Conservation (phyloP, 64 coral and sea anemone genomes). For the Cladopsammia gracilis region DNA sequence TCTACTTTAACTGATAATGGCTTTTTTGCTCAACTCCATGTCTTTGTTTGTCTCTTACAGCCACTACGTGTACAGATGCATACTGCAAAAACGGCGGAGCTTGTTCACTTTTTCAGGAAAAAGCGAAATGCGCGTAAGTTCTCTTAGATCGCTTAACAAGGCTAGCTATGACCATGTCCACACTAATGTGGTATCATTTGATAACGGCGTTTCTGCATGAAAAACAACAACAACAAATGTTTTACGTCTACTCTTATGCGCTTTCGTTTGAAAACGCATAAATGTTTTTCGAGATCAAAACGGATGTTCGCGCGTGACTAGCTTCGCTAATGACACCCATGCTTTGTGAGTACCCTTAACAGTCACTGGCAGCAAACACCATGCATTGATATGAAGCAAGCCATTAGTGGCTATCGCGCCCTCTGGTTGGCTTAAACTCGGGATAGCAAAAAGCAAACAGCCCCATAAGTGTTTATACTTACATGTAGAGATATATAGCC, state of each 20-base stretch:
- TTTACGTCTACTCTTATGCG: no score
- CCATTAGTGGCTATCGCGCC: no score
- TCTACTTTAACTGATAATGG: slow-evolving; percentile 28
- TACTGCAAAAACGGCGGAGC: slow-evolving; percentile 67
- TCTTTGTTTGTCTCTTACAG: slow-evolving; percentile 54
- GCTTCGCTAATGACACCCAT: no score
- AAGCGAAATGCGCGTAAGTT: slow-evolving; percentile 56
- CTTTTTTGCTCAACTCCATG: slow-evolving; percentile 33
- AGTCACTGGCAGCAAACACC: slow-evolving; percentile 14
- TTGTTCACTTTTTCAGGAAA: background rate
- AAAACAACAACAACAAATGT: no score
- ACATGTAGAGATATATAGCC: no score
- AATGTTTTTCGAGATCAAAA: no score
- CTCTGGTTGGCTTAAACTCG: slow-evolving; percentile 44
- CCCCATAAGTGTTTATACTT: no score
- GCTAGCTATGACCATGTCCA: no score
- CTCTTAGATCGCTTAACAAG: background rate
- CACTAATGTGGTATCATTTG: no score
- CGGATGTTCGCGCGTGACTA: no score
- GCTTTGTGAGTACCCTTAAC: background rate
- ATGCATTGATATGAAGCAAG: slow-evolving; percentile 54
- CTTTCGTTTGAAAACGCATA: no score
- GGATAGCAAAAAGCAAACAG: slow-evolving; percentile 34
- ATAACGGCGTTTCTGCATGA: no score
- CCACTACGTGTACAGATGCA: slow-evolving; percentile 43